A percentile compares a stretch with the other conserved stretches of the same genome.
phyloP scores from a whole-genome alignment of 2,797 vertebrate species.

The Sciurus vulgaris region DNA sequence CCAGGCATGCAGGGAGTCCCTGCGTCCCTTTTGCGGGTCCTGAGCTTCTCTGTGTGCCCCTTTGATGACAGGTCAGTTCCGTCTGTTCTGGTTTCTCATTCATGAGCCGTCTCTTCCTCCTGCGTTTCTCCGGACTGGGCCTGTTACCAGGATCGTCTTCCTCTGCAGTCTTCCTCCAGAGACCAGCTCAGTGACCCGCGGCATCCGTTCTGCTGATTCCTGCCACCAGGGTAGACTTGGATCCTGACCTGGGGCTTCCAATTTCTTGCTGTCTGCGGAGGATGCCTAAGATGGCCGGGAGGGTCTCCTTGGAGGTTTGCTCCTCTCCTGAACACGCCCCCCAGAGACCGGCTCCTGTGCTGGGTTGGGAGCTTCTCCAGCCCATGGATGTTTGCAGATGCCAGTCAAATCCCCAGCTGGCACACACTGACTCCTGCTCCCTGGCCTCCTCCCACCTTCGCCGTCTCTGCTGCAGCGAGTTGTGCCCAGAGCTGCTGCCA shows the following conservation, averaged over 20 bases:
- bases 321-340: no score
- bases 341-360: accelerated
- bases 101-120: neutral
- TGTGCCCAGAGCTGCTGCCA: neutral
- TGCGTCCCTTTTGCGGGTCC: neutral
- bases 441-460: neutral
- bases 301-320: neutral
- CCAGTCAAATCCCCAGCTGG: neutral
- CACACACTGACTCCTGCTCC: neutral
- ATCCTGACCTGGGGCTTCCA: accelerated
- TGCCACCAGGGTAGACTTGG: accelerated
- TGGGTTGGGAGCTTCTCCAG: neutral
- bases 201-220: accelerated
- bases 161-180: neutral
- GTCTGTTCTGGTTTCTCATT: neutral
- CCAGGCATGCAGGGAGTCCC: neutral
- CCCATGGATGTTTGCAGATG: accelerated
- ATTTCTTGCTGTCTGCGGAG: neutral
- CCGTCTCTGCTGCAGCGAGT: neutral
- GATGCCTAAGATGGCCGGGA: accelerated
- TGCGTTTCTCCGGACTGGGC: neutral
- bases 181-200: accelerated
- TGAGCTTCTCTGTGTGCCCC: neutral
- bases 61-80: neutral
- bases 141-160: neutral